phyloP scores from a whole-genome alignment of 2,888 invertebrate genomes.

The Eumerus sabulonum region DNA sequence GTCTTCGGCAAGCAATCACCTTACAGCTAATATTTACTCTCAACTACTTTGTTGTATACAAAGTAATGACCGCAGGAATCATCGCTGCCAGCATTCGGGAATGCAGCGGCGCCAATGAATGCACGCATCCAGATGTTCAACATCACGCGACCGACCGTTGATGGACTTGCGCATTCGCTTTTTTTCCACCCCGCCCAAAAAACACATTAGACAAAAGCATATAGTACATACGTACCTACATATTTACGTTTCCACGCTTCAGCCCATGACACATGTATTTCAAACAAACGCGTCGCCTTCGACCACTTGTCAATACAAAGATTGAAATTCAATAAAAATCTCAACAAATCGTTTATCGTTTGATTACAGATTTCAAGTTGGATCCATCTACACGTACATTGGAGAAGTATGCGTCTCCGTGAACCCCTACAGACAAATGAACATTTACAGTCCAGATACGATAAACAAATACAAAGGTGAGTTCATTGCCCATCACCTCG shows the following conservation, averaged over 20 bases:
- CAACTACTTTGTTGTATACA: conserved; percentile 16
- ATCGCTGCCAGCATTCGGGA: neutral
- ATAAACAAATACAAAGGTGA: conserved; percentile 93
- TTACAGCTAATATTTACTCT: conserved; percentile 31
- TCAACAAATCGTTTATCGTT: conserved; percentile 46
- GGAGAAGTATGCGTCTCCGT: conserved; percentile 98
- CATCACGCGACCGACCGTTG: neutral
- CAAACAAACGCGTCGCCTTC: conserved; percentile 11
- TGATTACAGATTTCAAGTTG: conserved; percentile 87
- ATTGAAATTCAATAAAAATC: conserved; percentile 33
- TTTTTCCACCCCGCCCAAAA: too few relatives aligned
- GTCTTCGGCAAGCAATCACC: conserved; percentile 36
- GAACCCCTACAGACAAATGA: conserved; percentile 96
- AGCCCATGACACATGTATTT: conserved; percentile 48
- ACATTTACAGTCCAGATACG: conserved; percentile 92
- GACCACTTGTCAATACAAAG: conserved; percentile 34
- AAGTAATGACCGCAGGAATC: neutral
- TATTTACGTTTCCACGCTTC: conserved; percentile 20
- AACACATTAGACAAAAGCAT: conserved; percentile 25
- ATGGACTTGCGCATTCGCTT: too few relatives aligned
- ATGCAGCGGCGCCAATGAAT: conserved; percentile 34
- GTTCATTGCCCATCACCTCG: conserved; percentile 40
- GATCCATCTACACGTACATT: conserved; percentile 98
- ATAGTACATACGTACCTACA: neutral
- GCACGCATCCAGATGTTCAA: neutral